Percentiles rank a stretch among this genome's conserved stretches.
Evolutionary conservation across 1,140 invertebrate species (phyloP).

Genomic region (Callitettix versicolor): DNA sequence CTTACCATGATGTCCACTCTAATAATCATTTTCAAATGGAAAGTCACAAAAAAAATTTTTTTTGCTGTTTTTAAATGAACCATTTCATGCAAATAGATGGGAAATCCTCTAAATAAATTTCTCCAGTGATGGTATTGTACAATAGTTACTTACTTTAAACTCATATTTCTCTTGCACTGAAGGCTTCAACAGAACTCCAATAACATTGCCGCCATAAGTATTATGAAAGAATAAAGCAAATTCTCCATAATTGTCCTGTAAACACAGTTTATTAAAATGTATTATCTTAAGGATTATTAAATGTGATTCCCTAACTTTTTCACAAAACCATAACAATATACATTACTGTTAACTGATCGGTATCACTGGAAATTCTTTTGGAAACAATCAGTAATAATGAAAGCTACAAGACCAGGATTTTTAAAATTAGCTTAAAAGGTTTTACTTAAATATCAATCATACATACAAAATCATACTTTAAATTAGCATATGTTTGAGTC

Average conservation of each 20-base stretch:
- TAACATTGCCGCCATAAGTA: slow-evolving; percentile 63
- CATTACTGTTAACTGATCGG: too few species aligned
- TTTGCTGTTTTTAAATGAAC: background rate
- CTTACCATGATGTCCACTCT: too few species aligned
- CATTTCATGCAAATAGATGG: background rate
- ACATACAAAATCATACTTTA: too few species aligned
- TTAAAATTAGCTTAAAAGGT: too few species aligned
- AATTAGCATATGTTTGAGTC: too few species aligned
- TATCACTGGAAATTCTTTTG: too few species aligned
- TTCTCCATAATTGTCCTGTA: slow-evolving; percentile 60
- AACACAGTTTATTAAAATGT: slow-evolving; percentile 22
- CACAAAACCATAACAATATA: too few species aligned
- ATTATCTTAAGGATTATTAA: too few species aligned
- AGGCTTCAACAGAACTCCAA: slow-evolving; percentile 77
- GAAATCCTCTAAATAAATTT: background rate
- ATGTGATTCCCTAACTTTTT: too few species aligned
- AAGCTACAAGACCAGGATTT: too few species aligned
- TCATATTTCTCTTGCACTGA: slow-evolving; percentile 44
- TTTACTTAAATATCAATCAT: too few species aligned
- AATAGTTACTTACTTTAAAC: slow-evolving; percentile 49
- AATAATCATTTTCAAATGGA: background rate
- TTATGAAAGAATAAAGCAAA: slow-evolving; percentile 84
- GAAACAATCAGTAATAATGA: too few species aligned
- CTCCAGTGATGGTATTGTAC: background rate
- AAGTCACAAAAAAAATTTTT: background rate